Conservation (phyloP, 2,888 invertebrate species). For the Nomada goodeniana region DNA sequence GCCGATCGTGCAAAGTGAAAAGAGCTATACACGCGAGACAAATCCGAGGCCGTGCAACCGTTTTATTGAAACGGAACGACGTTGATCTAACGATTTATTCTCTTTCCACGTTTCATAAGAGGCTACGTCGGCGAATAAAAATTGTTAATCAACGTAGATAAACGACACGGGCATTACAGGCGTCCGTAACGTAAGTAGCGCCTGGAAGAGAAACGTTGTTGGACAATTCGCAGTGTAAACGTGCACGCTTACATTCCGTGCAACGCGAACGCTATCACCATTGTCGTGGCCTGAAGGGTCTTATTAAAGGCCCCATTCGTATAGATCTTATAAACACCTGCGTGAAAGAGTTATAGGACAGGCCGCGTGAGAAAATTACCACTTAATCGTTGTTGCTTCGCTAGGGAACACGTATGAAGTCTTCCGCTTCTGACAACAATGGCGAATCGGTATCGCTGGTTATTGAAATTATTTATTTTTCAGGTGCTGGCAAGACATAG, state of each 20-base stretch:
- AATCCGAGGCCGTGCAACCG: conserved; percentile 38
- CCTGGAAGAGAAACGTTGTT: conserved; percentile 9
- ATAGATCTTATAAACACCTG: neutral
- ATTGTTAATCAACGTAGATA: conserved; percentile 45
- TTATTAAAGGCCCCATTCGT: conserved; percentile 33
- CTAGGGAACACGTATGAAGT: too few relatives aligned
- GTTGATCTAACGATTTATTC: conserved; percentile 42
- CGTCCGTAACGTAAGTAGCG: neutral
- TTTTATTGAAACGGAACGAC: conserved; percentile 56
- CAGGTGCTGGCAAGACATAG: too few relatives aligned
- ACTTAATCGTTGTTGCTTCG: conserved; percentile 5
- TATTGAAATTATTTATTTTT: too few relatives aligned
- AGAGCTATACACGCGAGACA: conserved; percentile 60
- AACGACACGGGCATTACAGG: conserved; percentile 37
- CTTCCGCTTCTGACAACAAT: too few relatives aligned
- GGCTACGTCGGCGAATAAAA: conserved; percentile 27
- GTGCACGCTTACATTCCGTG: conserved; percentile 1
- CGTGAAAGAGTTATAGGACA: conserved; percentile 42
- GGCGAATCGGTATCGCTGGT: too few relatives aligned
- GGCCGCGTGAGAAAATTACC: conserved; percentile 43
- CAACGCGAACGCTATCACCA: conserved; percentile 23
- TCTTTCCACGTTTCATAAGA: conserved; percentile 43
- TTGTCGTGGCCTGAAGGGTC: conserved; percentile 31
- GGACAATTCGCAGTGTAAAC: neutral
- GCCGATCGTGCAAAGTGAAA: conserved; percentile 56